Percentiles rank a stretch among this genome's conserved stretches.
Evolutionary conservation across 2,888 invertebrate species (phyloP).

Genomic region (Tiliacea aurago): DNA sequence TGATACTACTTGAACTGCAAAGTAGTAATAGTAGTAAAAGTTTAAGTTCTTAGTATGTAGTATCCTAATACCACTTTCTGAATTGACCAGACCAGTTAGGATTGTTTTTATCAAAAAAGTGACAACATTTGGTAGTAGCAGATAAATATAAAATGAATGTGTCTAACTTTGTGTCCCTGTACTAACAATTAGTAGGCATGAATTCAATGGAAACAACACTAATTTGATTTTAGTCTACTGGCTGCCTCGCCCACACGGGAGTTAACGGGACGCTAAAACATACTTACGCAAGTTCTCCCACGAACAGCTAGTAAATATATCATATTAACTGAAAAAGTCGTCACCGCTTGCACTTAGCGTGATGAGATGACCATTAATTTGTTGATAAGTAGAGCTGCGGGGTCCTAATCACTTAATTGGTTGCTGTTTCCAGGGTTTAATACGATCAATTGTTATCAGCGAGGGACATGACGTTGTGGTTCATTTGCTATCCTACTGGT

Average conservation of each 20-base stretch:
- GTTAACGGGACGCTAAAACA: slow-evolving; percentile 16
- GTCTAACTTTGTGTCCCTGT: not conserved
- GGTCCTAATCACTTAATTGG: slow-evolving; percentile 86
- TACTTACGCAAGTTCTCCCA: slow-evolving; percentile 22
- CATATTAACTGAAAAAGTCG: slow-evolving; percentile 68
- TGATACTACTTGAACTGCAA: not conserved
- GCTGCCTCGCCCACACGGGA: slow-evolving; percentile 30
- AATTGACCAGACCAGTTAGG: not conserved
- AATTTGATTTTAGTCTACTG: slow-evolving; percentile 38
- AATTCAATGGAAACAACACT: slow-evolving; percentile 40
- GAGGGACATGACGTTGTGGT: slow-evolving; percentile 71
- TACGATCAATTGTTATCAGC: slow-evolving; percentile 84
- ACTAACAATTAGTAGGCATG: slow-evolving; percentile 25
- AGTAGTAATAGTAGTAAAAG: not conserved
- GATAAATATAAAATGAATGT: slow-evolving; percentile 9
- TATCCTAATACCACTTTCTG: not conserved
- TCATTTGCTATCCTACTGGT: slow-evolving; percentile 81
- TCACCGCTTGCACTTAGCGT: slow-evolving; percentile 75
- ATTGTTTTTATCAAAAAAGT: not conserved
- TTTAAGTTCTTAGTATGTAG: not conserved
- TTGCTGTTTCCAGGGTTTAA: slow-evolving; percentile 78
- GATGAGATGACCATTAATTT: slow-evolving; percentile 79
- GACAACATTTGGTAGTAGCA: not conserved
- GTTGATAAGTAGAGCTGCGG: slow-evolving; percentile 80
- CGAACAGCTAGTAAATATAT: slow-evolving; percentile 49